Percentiles rank a stretch among this genome's conserved stretches.
Conservation (phyloP, 1,140 invertebrate species). For the Bombus soroeensis region DNA sequence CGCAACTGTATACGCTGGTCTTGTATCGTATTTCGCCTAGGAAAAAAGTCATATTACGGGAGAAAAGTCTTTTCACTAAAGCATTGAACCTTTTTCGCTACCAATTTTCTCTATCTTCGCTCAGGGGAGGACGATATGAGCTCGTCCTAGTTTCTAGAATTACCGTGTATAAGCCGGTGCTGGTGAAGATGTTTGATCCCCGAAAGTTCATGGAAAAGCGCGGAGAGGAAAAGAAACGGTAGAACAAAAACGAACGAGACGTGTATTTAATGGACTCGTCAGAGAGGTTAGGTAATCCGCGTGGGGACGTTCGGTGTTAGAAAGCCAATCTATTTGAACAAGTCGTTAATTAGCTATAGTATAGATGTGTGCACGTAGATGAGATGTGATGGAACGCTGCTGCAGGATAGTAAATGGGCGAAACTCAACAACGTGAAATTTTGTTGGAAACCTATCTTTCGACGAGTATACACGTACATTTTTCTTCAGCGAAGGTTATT, state of each 20-base stretch:
- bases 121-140: slow-evolving; percentile 13
- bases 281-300: neutral
- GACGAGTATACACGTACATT: neutral
- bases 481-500: neutral
- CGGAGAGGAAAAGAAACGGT: neutral
- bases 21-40: neutral
- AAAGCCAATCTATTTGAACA: slow-evolving; percentile 34
- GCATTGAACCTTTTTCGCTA: slow-evolving; percentile 9
- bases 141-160: slow-evolving; percentile 44
- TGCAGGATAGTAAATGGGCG: too few relatives aligned
- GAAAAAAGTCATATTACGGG: slow-evolving; percentile 10
- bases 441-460: neutral
- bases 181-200: slow-evolving; percentile 32
- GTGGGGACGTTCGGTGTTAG: slow-evolving; percentile 8
- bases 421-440: neutral
- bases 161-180: slow-evolving; percentile 24
- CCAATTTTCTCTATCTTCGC: slow-evolving; percentile 34
- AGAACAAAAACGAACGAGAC: slow-evolving; percentile 4
- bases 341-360: slow-evolving; percentile 22
- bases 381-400: neutral
- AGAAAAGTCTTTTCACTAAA: neutral
- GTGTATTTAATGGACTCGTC: slow-evolving; percentile 25
- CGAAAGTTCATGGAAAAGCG: neutral
- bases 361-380: too few relatives aligned
- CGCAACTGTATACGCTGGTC: neutral